Evolutionary conservation across 1,140 invertebrate genomes (phyloP), one percentile per base, ranked within the genome.

Genomic region (Drosophila santomea): DNA sequence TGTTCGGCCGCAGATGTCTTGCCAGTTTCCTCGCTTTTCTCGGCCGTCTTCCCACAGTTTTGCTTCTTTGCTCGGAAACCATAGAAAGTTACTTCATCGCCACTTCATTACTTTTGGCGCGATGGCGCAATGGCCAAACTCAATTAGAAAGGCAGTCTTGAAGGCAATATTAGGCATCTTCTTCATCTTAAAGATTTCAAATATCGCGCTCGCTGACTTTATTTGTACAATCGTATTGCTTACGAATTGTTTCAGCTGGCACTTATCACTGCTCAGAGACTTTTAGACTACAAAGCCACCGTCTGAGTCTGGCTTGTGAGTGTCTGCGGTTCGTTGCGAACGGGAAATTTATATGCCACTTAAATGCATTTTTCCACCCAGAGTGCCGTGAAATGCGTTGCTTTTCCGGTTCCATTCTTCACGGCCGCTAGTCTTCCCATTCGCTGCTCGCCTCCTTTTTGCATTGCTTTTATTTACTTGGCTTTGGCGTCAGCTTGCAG

Each of bases 281-380:
- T 52, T 45, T 20, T 28, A 20, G 36, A 52, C 59, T 36, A 4
- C 48, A 64, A 36, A 52, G 32, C 17, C 45, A 25, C 44, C 5
- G 41, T 78, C 36, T 51, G 28, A 50, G 68, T 17, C 38, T 48
- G 58, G 57, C 25, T 61, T 36, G 32, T 55, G 36, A 23, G 41
- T 38, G 41, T 66, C 66, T 69, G 63, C 36, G 50, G 28, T 25
- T 69, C 20, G 44, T n/a, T 54, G 45, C 17, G 51, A 54, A 41
- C 67, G 45, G 39, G 32, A 72, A 85, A 86, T 85, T 86, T 85
- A 81, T 86, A 48, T 64, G 58, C 74, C 78, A 78, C 74, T 78
- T 85, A 86, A 81, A 77, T 74, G 58, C 63, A 61, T 74, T 81
- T 77, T 82, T 81, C 55, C 54, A 58, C 52, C 58, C 64, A 52